Percentiles rank a stretch among this genome's conserved stretches.
Evolutionary conservation across 1,140 invertebrate species (phyloP).

Genomic region (Drosophila grimshawi): DNA sequence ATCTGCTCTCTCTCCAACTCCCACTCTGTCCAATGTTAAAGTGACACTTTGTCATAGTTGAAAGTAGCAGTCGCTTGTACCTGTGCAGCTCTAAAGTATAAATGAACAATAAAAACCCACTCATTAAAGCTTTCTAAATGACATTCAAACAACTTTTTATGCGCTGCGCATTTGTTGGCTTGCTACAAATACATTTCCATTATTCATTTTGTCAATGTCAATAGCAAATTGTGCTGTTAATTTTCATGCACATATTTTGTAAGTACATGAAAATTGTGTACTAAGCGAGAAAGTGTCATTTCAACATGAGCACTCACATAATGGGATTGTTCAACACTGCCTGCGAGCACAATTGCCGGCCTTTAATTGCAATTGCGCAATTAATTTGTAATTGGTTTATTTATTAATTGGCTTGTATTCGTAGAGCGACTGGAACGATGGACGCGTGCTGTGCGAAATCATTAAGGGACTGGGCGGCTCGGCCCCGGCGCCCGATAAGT

Average conservation of each 20-base stretch:
- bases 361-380: constrained; percentile 23
- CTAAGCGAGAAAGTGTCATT: neutral
- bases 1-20: no score
- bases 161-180: neutral
- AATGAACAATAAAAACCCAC: neutral
- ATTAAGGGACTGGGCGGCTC: constrained; percentile 94
- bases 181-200: neutral
- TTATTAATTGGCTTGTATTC: constrained; percentile 42
- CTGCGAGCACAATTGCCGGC: neutral
- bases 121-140: neutral
- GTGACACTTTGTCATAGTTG: neutral
- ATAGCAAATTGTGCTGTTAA: neutral
- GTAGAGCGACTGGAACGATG: constrained; percentile 98
- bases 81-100: neutral
- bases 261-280: no score
- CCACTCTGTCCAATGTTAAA: no score
- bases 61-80: neutral
- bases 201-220: neutral
- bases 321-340: neutral
- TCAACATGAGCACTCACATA: neutral
- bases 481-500: constrained; percentile 90
- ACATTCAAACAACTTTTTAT: neutral
- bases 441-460: constrained; percentile 93
- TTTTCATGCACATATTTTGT: neutral
- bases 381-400: constrained; percentile 37